phyloP scores from a whole-genome alignment of 2,113 vertebrate genomes.

The Pterophyllum scalare region DNA sequence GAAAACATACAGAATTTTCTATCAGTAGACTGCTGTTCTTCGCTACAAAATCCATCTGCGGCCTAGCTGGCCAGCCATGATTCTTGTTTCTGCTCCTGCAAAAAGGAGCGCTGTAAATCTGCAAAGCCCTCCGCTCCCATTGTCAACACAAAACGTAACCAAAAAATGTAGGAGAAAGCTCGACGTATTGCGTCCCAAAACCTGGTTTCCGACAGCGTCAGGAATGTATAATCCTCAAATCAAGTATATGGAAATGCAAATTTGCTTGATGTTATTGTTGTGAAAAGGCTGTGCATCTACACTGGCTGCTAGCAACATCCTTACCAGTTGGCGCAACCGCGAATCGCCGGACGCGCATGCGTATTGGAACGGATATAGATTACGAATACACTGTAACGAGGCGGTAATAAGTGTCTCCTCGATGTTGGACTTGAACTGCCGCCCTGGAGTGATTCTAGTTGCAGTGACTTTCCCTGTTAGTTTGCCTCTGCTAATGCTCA shows the following conservation, averaged over 20 bases:
- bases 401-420: background rate
- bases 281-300: conserved; percentile 76
- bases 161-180: background rate
- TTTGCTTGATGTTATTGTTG: conserved; percentile 79
- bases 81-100: conserved; percentile 77
- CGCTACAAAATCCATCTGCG: conserved; percentile 51
- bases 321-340: conserved; percentile 82
- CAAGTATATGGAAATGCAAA: conserved; percentile 39
- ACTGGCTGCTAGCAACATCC: conserved; percentile 79
- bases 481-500: background rate
- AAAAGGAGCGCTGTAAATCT: conserved; percentile 72
- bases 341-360: conserved; percentile 75
- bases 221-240: conserved; percentile 33
- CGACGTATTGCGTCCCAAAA: conserved; percentile 20
- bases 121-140: conserved; percentile 77
- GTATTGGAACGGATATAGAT: conserved; percentile 44
- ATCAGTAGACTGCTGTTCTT: conserved; percentile 14
- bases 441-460: too few species aligned
- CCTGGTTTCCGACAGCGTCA: background rate
- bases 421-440: background rate
- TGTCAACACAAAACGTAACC: conserved; percentile 50
- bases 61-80: conserved; percentile 82
- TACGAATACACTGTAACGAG: background rate
- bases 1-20: background rate
- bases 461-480: background rate